Base-by-base conservation (phyloP, 2,888 invertebrate genomes). In the Heliconius sara region DNA sequence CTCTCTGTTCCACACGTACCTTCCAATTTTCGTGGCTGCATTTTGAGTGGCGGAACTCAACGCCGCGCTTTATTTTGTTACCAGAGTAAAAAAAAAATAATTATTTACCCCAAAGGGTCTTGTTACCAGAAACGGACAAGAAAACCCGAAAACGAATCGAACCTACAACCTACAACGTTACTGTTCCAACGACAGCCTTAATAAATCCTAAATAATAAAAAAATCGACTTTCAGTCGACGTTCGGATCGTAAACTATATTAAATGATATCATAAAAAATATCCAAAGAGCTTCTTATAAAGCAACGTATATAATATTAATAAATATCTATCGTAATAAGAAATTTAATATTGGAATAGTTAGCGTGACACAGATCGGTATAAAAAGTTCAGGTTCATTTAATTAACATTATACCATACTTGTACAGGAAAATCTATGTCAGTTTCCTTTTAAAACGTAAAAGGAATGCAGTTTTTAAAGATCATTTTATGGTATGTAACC, bases 301-400 rank as follows among this genome's bases (percentile, higher is more conserved):
- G 70, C 70, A 60, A n/a, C n/a, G 34, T 39, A 60, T 60, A 73
- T 30, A 34, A 73, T 34, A 73, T 34, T 52, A 27, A 72, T 47
- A 72, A 30, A 57, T 57, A 19, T 27, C 2, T 73, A 73, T n/a
- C 34, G 73, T 73, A 73, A n/a, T 39, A 73, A 60, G 10, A 73
- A 13, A 30, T 60, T 73, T n/a, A n/a, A 73, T 73, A 25, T 60
- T n/a, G 9, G n/a, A 73, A 73, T 60, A 60, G 73, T 73, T 73
- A 60, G 39, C 60, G 73, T 39, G 73, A 39, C 73, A 73, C 73
- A 34, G 73, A 60, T 39, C 39, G 10, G 60, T 10, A 73, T 39
- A 73, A 73, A 73, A 60, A 60, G 72, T 57, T 60, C 57, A 27
- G 57, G n/a, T 25, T 22, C 4, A 60, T 60, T 60, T 73, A 60